These are phyloP conservation scores for Heliothis peltigera DNA, from an alignment of 2,888 invertebrate genomes.

Conservation along the genomic window DNA sequence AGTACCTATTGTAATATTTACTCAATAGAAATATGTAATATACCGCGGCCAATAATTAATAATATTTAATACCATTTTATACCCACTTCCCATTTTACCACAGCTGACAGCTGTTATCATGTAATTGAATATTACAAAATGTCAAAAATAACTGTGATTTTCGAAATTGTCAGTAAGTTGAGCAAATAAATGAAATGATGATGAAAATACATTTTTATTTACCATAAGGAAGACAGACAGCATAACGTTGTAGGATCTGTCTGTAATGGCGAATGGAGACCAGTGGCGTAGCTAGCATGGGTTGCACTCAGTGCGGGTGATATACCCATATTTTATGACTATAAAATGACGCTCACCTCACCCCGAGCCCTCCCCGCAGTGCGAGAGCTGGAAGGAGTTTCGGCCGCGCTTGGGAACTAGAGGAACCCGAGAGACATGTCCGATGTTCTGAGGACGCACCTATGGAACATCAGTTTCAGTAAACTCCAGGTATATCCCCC, in stretches of 20 bases:
- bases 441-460: too few relatives aligned
- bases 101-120: constrained; percentile 84
- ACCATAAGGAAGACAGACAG: neutral
- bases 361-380: too few relatives aligned
- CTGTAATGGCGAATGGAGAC: neutral
- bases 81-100: constrained; percentile 87
- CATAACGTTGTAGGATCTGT: neutral
- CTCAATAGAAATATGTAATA: constrained; percentile 81
- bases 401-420: too few relatives aligned
- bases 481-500: too few relatives aligned
- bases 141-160: constrained; percentile 90
- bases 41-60: constrained; percentile 88
- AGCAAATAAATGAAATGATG: constrained; percentile 89
- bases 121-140: constrained; percentile 87
- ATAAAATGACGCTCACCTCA: too few relatives aligned
- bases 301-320: too few relatives aligned
- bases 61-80: constrained; percentile 89
- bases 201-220: constrained; percentile 51
- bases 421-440: too few relatives aligned
- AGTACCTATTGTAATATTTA: constrained; percentile 78
- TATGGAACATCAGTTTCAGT: too few relatives aligned
- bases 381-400: too few relatives aligned
- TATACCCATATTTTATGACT: too few relatives aligned
- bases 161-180: constrained; percentile 90
- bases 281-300: too few relatives aligned